Base-by-base conservation (phyloP, 2,797 vertebrate genomes). In the Enteromius trimaculatus region DNA sequence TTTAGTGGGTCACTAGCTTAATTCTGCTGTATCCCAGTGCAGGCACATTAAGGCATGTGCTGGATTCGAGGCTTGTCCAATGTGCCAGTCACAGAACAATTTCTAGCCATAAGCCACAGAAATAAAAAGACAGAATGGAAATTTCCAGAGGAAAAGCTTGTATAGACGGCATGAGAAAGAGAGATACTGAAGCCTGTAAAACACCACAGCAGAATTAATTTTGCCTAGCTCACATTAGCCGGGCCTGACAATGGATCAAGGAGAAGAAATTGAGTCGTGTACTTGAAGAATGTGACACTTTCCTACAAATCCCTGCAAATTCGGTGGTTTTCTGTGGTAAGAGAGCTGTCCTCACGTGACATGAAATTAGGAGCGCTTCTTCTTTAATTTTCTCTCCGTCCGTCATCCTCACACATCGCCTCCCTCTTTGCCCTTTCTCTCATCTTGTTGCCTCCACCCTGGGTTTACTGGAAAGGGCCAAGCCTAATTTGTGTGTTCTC, bases 91-190 rank as follows among this genome's bases (percentile, higher is more conserved):
- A 55, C 47, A 65, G 21, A 78, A 42, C 39, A 42, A 51, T 9
- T 74, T 71, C 66, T 29, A 85, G 75, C 62, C 58, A 72, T 82
- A 82, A 74, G 68, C 58, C 68, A 60, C 69, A 75, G 69, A 65
- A 75, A 84, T 75, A 79, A 75, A 84, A 79, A 79, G 60, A 23
- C 49, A 37, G 60, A 26, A 82, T 79, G 51, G 77, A 82, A 77
- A 74, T 62, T 66, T 69, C 66, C 65, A 60, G 42, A 55, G 37
- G 49, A 66, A 71, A 66, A 47, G 80, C 80, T 55, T 66, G 49
- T 17, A 42, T 42, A 34, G 42, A 55, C 8, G 31, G 66, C 31
- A 55, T 23, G 66, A 79, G 26, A 82, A 47, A 79, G 31, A 60
- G 39, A 76, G 68, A 49, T 29, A 72, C 34, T 17, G 64, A 79